Evolutionary conservation across 2,113 vertebrate species (phyloP), one percentile per base, ranked within the genome.

Genomic region (Bolborhynchus lineola): DNA sequence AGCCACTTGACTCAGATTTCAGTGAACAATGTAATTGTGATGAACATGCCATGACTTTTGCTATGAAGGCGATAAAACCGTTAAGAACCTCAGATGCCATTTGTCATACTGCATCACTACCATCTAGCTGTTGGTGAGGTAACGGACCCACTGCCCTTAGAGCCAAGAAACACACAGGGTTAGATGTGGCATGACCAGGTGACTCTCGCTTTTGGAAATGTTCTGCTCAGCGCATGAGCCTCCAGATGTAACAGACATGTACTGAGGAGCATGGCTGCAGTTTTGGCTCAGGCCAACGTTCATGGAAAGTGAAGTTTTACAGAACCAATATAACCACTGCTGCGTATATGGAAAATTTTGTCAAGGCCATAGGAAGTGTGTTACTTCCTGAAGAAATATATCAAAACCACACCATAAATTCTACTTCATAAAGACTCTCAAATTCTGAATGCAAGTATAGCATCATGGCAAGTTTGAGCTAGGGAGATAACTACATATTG

Each of bases 121-220:
- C 5, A 18, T 9, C 50, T 60, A 39, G 29, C 50, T 82, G 28
- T 10, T 2, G 0, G 39, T 39, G n/a, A 19, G 57, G 16, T 10
- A 59, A 53, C 16, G 23, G 50, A 59, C 37, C 24, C 57, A 16
- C 24, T 1, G 1, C 18, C 16, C 35, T 24, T 6, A 18, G 26
- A 46, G 49, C 42, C 1, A 1, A 70, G 31, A 37, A 72, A 41
- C 42, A 13, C 21, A 8, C 9, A 4, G 41, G 21, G 23, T 29
- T n/a, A 47, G 16, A 53, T 9, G 39, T 25, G 39, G n/a, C 13
- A 16, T 3, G 13, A 47, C 12, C 19, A 3, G 1, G 35, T 25
- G 31, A 29, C 64, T 71, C 64, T 25, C 0, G 0, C 28, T 44
- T 57, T 57, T 0, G 0, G 75, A 63, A 57, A 69, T 0, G 1